Evolutionary conservation across 2,888 invertebrate species (phyloP).

Genomic region (Deilephila porcellus): DNA sequence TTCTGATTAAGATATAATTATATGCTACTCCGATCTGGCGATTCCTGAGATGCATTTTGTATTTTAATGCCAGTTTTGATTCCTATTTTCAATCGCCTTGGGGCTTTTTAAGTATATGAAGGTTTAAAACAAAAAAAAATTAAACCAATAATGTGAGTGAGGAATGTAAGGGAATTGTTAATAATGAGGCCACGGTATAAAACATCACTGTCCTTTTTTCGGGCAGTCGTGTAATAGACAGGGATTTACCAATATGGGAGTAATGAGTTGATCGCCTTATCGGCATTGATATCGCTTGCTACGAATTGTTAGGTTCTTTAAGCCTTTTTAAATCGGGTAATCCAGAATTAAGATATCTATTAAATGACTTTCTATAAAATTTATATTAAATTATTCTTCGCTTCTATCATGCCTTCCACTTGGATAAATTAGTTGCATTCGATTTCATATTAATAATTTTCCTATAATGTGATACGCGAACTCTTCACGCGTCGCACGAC

Average conservation of each 20-base stretch:
- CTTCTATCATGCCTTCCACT: no score
- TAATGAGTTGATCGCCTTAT: no score
- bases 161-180: neutral
- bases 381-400: no score
- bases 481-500: neutral
- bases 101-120: neutral
- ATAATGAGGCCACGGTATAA: neutral
- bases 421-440: neutral
- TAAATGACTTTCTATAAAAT: no score
- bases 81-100: neutral
- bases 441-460: neutral
- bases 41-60: constrained; percentile 1
- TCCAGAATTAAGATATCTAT: no score
- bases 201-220: no score
- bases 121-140: neutral
- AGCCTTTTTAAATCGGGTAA: no score
- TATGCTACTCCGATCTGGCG: neutral
- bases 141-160: constrained; percentile 1
- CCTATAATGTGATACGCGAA: neutral
- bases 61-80: neutral
- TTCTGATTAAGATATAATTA: constrained; percentile 24
- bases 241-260: no score
- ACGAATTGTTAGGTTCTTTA: no score
- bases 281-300: no score
- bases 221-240: no score